Evolutionary conservation across 2,888 invertebrate genomes (phyloP), one percentile per base, ranked within the genome.

Genomic region (Sesia apiformis): DNA sequence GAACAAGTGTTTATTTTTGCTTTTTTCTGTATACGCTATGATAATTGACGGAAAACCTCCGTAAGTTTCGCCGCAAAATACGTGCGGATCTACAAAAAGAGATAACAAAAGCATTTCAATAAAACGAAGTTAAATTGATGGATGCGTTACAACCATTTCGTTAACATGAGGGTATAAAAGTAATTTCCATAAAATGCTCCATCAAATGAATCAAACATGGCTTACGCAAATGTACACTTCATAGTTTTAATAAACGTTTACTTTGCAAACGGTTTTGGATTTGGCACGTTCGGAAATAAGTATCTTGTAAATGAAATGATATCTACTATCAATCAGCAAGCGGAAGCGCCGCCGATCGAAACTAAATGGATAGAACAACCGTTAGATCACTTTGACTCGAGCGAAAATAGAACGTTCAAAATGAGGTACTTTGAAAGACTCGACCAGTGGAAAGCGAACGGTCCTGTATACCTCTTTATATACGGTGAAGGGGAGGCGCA

Each of bases 391-490:
- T 87, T 85, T 43, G 63, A 84, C 58, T 40, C 62, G 4, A 65
- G 60, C 3, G 78, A 85, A 23, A 69, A 59, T 4, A 65, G 78
- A 5, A 74, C 65, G 0, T 88, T 82, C 83, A 69, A 72, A 40
- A 86, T 87, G 87, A 76, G 77, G 53, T 86, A 83, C 58, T 81
- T 80, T 55, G 74, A 80, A 70, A 75, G 77, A 59, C 62, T 76
- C 23, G 74, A 81, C 50, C 68, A 68, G 43, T 84, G 78, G 78
- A 74, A 67, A 63, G 57, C 62, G 5, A 66, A 66, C 46, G 84
- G 84, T 3, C 84, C 86, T 3, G 67, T 88, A 38, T 84, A 75
- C 57, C 58, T 88, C 38, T 81, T 78, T 53, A 72, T 88, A 5
- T 75, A 78, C 8, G 87, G 85, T 0, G 84, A 85, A 71, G 67